Evolutionary conservation across 2,797 vertebrate genomes (phyloP), one percentile per base, ranked within the genome.

Genomic region (Jordanella pulchra): DNA sequence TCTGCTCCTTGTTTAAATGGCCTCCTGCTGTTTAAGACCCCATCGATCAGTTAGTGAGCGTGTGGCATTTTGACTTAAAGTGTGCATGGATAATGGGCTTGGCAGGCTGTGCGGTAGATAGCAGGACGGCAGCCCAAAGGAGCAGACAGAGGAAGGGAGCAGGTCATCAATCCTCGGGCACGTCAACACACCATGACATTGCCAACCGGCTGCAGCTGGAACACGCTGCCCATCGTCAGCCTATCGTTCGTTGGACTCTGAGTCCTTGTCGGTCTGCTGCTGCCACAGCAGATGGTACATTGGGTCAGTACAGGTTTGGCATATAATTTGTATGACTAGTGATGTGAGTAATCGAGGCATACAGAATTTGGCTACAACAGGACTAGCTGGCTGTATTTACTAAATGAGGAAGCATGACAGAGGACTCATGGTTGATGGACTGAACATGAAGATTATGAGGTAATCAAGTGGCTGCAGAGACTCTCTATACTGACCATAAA

Each of bases 51-150:
- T 83, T 79, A 83, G 90, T n/a, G 75, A 83, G 82, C 74, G 70
- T 77, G 86, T 90, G 89, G 81, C 87, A 80, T 89, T 89, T 92
- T 90, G 88, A 92, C 90, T 92, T 84, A 84, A 87, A 88, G 83
- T 53, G 75, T 88, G 89, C 90, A 84, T 88, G 89, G 89, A 84
- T 90, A 92, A 92, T 87, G 79, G 87, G 82, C 83, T 83, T 90
- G 86, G 90, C 89, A 90, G 84, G 73, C 71, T 27, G 75, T 72
- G 64, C 53, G 61, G 78, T 83, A 44, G 89, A 86, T 84, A 84
- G 77, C 70, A 65, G 85, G 86, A 87, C 78, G 67, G 83, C 67
- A 80, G 85, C 84, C 81, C 88, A 86, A 17, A 86, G 84, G 71
- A 89, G 48, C 70, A 70, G 70, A 70, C 74, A 68, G 76, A 32